Evolutionary conservation across 2,113 vertebrate species (phyloP).

Genomic region (Puma concolor): DNA sequence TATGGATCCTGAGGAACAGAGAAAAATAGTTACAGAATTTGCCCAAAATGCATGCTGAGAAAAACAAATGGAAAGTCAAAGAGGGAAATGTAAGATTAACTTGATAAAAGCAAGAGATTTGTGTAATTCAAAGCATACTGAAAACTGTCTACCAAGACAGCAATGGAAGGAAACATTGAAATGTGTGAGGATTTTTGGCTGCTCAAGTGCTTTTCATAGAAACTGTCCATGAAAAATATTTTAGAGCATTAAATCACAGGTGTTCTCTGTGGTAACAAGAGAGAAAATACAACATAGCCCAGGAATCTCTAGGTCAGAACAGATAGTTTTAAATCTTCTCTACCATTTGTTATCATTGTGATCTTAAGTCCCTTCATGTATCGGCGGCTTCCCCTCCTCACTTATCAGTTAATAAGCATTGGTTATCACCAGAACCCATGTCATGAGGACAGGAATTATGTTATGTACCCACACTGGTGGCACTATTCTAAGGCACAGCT

Average conservation of each 20-base stretch:
- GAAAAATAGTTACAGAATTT: background rate
- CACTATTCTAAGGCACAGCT: background rate
- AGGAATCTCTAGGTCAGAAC: background rate
- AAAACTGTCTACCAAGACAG: background rate
- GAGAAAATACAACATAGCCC: background rate
- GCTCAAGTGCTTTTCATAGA: background rate
- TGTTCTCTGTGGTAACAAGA: background rate
- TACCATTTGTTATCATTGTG: background rate
- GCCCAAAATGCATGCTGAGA: background rate
- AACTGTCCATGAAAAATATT: background rate
- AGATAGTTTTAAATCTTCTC: conserved; percentile 18
- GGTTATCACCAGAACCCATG: background rate
- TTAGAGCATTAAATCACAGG: background rate
- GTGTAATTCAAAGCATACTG: background rate
- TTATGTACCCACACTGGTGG: accelerated
- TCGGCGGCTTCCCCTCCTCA: background rate
- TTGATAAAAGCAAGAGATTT: background rate
- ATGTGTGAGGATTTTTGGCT: background rate
- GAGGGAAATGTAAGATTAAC: background rate
- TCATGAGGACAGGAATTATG: background rate
- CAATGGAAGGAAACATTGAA: background rate
- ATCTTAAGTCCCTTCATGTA: background rate
- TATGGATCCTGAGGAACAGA: background rate
- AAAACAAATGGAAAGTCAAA: background rate
- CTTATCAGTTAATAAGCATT: background rate